Evolutionary conservation across 2,797 vertebrate species (phyloP).

Genomic region (Leptodactylus fallax): DNA sequence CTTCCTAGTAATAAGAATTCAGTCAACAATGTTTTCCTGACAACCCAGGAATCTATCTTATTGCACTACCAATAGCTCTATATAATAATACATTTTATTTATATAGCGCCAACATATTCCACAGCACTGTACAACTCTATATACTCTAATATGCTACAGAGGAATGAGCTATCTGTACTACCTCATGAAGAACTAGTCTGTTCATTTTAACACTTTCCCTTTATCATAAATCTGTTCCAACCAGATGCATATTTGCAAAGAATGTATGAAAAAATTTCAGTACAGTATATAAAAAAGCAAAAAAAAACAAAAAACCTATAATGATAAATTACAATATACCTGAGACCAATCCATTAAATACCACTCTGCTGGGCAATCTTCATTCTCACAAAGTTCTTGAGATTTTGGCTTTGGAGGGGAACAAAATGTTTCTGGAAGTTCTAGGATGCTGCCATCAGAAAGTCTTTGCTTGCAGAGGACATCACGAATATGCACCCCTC

Average conservation of each 20-base stretch:
- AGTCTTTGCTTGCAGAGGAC: constrained; percentile 88
- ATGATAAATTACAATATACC: constrained; percentile 73
- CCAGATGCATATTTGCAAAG: no score
- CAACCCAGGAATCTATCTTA: no score
- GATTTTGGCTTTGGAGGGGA: constrained; percentile 72
- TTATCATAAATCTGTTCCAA: background rate
- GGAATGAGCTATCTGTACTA: background rate
- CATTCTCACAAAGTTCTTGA: constrained; percentile 80
- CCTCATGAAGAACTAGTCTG: background rate
- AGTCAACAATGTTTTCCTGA: no score
- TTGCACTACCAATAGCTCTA: background rate
- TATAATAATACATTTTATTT: no score
- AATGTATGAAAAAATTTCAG: background rate
- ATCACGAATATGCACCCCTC: constrained; percentile 82
- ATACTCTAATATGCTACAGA: background rate
- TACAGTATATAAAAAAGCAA: background rate
- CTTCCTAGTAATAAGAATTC: no score
- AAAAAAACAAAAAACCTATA: background rate
- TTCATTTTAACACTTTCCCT: background rate
- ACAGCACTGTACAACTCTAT: no score
- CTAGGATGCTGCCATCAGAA: constrained; percentile 90
- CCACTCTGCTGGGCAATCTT: constrained; percentile 88
- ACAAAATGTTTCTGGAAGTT: constrained; percentile 90
- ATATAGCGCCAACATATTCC: no score
- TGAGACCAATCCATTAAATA: constrained; percentile 87